Base-by-base conservation (phyloP, 2,797 vertebrate species). In the Melanotaenia nigrans region DNA sequence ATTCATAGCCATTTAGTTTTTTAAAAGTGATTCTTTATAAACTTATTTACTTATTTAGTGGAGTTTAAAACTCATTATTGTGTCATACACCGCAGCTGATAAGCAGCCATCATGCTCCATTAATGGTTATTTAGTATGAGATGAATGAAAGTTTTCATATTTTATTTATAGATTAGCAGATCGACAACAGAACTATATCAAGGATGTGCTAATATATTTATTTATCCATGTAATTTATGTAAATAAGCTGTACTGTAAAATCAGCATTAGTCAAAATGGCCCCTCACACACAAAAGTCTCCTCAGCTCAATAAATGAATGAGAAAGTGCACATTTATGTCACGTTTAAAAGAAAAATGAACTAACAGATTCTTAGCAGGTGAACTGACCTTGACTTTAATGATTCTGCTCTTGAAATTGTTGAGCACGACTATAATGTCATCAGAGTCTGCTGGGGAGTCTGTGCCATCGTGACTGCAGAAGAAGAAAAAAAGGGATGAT, bases 401-500 rank as follows among this genome's bases (percentile, higher is more conserved):
- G 88, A 97, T 98, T 90, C 96, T 95, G 93, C 96, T 98, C 92
- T 96, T 98, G 91, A 99, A 99, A 91, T 95, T 98, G 90, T 95
- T 98, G 85, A 99, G 95, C 79, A 98, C 95, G 1, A 98, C 95
- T 2, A 96, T 92, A 40, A 98, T 93, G 67, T 99, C 97, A 0
- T 93, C 95, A 0, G 96, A 94, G 75, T 98, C 97, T 0, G 96
- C 92, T 0, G 95, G 94, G 71, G 98, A 99, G 92, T 99, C 98
- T 30, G 98, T 97, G 56, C 98, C 98, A 0, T 99, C 98, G 0
- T 99, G 98, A 85, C 98, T 99, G 82, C 40, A n/a, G 55, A 6
- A 30, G 12, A 58, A 38, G 45, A 40, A 32, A 16, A 28, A 65
- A n/a, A 63, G 13, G 47, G 22, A 61, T 22, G 8, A 60, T 18